These are phyloP conservation scores for Enteromius argenteus DNA, from an alignment of 2,797 vertebrate genomes.

Conservation along the genomic window DNA sequence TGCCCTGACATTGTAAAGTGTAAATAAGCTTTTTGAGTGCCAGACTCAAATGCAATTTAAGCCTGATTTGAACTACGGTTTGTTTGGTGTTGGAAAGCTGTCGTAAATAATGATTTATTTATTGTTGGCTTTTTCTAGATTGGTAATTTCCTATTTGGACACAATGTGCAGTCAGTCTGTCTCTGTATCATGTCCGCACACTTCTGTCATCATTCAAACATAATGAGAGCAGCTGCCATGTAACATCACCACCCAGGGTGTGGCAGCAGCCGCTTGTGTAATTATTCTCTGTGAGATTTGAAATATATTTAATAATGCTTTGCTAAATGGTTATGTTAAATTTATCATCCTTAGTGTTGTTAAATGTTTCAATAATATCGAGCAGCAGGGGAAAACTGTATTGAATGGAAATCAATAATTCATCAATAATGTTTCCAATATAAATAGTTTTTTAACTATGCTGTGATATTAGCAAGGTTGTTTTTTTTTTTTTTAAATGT, in stretches of 20 bases:
- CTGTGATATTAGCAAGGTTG: not conserved
- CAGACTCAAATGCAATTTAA: not conserved
- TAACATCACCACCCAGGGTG: slow-evolving; percentile 58
- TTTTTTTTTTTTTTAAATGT: not conserved
- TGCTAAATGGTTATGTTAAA: not conserved
- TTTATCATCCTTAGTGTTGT: not conserved
- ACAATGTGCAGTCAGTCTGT: slow-evolving; percentile 13
- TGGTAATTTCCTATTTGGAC: slow-evolving; percentile 29
- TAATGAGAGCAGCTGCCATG: slow-evolving; percentile 46
- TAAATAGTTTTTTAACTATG: not conserved
- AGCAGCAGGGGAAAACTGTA: not conserved
- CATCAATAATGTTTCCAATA: not conserved
- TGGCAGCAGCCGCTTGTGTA: slow-evolving; percentile 44
- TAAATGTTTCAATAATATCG: not conserved
- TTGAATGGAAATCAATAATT: not conserved
- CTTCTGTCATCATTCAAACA: slow-evolving; percentile 40
- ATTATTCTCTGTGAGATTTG: not conserved
- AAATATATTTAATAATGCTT: not conserved
- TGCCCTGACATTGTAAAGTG: not conserved
- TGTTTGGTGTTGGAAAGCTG: not conserved
- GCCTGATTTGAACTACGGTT: not conserved
- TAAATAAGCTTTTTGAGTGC: not conserved
- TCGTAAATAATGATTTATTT: slow-evolving; percentile 8
- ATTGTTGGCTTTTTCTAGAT: not conserved
- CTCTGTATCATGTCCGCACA: slow-evolving; percentile 20